Evolutionary conservation across 2,113 vertebrate genomes (phyloP), one percentile per base, ranked within the genome.

Genomic region (Archilochus colubris): DNA sequence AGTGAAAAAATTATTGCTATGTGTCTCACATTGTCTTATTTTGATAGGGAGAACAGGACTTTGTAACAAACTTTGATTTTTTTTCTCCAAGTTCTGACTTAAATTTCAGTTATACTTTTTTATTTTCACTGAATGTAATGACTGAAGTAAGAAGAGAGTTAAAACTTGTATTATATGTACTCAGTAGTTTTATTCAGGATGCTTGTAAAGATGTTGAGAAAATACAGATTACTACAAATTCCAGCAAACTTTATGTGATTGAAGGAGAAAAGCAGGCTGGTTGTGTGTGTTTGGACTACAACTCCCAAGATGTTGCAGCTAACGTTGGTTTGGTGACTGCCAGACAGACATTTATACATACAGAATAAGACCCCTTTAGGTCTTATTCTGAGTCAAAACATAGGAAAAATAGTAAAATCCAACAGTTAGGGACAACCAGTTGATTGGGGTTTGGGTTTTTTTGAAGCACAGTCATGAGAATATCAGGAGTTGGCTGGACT

Each of bases 371-470:
- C 70, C 27, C 24, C 27, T 64, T 68, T 51, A 62, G 74, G 57
- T 68, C 55, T 87, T 62, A 55, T 67, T 57, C 51, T 63, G 57
- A 62, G 78, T 80, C 14, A 82, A 86, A 94, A 81, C 33, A 14
- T 5, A 58, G n/a, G 25, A 48, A 81, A 89, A 89, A 13, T 7
- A 84, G 18, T 69, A 50, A 80, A 91, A 89, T 68, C 8, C 33
- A 54, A 4, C 31, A 59, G 43, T 55, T 78, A 85, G 40, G 73
- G 36, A 46, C 62, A 93, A 23, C 9, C 9, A 28, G 21, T 27
- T 59, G 57, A 27, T 27, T 72, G 50, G 22, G 40, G 10, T 38
- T 38, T 38, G 30, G 6, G 1, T 0, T 44, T 48, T 88, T 80
- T 88, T 87, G 4, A 78, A 62, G 25, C 38, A 31, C 68, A 77